A percentile compares a stretch with the other conserved stretches of the same genome.
These are phyloP conservation scores for Plectrocnemia conspersa DNA, from an alignment of 1,140 invertebrate genomes.

Conservation along the genomic window DNA sequence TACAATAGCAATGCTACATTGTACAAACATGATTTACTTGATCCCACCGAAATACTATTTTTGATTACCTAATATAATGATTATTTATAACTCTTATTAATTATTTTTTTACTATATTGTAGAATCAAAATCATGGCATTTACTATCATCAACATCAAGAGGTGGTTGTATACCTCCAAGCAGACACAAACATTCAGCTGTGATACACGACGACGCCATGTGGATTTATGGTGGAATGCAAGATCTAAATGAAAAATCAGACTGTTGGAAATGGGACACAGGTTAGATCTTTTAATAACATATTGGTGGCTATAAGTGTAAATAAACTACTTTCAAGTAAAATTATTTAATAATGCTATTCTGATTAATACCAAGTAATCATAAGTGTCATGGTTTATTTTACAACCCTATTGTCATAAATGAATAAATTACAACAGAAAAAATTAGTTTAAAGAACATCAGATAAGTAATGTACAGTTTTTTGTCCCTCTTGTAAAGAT, in stretches of 20 bases:
- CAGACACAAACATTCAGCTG: slow-evolving; percentile 80
- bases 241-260: slow-evolving; percentile 72
- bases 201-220: slow-evolving; percentile 72
- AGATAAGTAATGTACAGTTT: not conserved
- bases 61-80: not conserved
- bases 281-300: slow-evolving; percentile 36
- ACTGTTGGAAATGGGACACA: slow-evolving; percentile 82
- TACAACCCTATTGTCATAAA: too few species aligned
- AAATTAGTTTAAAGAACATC: not conserved
- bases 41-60: not conserved
- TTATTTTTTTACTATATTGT: slow-evolving; percentile 33
- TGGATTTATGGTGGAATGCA: slow-evolving; percentile 89
- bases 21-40: too few species aligned
- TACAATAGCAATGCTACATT: too few species aligned
- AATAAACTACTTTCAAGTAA: not conserved
- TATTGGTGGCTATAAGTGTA: not conserved
- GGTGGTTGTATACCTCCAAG: slow-evolving; percentile 59
- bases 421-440: too few species aligned
- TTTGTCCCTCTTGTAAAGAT: not conserved
- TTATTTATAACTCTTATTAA: not conserved
- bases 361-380: too few species aligned
- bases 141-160: slow-evolving; percentile 50
- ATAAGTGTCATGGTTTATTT: too few species aligned
- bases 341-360: not conserved
- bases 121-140: slow-evolving; percentile 76